phyloP scores from a whole-genome alignment of 2,888 invertebrate genomes.

The Harpagoxenus sublaevis region DNA sequence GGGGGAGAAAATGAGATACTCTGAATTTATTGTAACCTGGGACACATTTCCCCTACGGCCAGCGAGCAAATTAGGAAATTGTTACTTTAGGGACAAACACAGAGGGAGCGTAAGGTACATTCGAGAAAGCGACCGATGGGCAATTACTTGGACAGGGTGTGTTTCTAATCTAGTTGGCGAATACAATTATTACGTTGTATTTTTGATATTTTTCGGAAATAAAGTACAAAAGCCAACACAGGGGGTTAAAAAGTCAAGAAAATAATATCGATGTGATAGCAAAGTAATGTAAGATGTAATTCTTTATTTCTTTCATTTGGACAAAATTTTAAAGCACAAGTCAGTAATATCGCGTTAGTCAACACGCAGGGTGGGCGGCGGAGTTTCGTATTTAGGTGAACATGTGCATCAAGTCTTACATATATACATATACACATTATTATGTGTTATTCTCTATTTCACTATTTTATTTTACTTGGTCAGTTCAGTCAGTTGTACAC shows the following conservation, averaged over 20 bases:
- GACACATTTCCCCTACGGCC: constrained; percentile 17
- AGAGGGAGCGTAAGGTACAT: constrained; percentile 7
- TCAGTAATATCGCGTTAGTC: neutral
- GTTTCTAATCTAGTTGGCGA: constrained; percentile 8
- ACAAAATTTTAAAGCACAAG: neutral
- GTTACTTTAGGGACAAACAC: constrained; percentile 37
- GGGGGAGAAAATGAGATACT: constrained; percentile 18
- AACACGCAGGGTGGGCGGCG: neutral
- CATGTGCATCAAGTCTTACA: neutral
- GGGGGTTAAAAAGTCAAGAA: neutral
- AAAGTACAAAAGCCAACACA: neutral
- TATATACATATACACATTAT: neutral
- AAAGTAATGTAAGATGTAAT: neutral
- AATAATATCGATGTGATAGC: neutral
- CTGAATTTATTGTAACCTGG: constrained; percentile 36
- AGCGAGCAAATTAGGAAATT: constrained; percentile 46
- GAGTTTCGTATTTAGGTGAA: neutral
- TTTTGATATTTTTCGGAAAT: neutral
- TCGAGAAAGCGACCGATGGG: constrained; percentile 1
- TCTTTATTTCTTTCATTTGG: neutral
- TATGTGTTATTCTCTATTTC: neutral
- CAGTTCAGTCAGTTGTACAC: constrained; percentile 54
- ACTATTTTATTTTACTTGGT: neutral
- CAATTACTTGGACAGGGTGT: constrained; percentile 16
- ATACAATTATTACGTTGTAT: neutral